Base-by-base conservation (phyloP, 2,113 vertebrate genomes). In the Protomyctophum bolini region DNA sequence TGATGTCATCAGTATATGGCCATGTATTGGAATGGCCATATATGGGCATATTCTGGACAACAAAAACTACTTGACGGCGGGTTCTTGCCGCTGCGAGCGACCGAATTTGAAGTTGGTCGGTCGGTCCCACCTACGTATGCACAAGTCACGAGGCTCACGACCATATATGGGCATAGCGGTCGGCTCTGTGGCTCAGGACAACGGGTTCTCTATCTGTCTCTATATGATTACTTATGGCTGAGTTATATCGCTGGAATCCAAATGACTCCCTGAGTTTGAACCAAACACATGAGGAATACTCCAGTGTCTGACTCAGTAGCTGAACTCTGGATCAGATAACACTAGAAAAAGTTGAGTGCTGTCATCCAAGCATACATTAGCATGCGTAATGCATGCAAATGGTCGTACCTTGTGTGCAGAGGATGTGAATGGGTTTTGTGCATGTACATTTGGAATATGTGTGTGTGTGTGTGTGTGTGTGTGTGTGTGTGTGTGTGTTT, bases 331-430 rank as follows among this genome's bases (percentile, higher is more conserved):
- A 72, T 33, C 33, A 67, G n/a, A 60, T 64, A 64, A 47, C 15
- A 49, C 28, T 33, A 1, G 41, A 6, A 64, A 50, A 10, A 7
- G 49, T 50, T 10, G 10, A 50, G 49, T 41, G 33, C 33, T 41
- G 33, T 45, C 49, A 63, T 73, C 58, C 55, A 33, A 60, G 70
- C 70, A 70, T 63, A 61, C 65, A 45, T 46, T 61, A 70, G 10
- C 49, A 41, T 66, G 15, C 75, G 12, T 21, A 12, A 61, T 52
- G 64, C 12, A 21, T 21, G 21, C 21, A 2, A 21, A 21, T 73
- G 71, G 54, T 49, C 69, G 60, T 54, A 2, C 52, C 52, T 12
- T 54, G 10, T 11, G 10, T 14, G n/a, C 10, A 54, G 11, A 28
- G 49, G 51, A 46, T 56, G 33, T 57, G 54, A 9, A 8, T 64